Evolutionary conservation across 2,797 vertebrate genomes (phyloP).

Genomic region (Hephaestus fuliginosus): DNA sequence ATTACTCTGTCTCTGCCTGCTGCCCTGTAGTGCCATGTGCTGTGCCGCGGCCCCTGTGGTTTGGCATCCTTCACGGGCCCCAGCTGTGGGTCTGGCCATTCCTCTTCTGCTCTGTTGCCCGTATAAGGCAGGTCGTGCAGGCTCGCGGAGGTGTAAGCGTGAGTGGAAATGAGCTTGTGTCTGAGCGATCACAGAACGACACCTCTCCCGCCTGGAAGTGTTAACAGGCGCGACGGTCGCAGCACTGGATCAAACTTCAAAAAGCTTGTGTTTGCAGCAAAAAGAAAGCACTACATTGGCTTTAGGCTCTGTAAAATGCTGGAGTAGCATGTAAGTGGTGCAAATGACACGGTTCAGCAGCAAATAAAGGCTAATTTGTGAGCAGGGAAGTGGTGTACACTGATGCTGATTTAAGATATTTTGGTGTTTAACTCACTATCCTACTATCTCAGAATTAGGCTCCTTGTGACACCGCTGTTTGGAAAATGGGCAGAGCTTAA

Average conservation of each 20-base stretch:
- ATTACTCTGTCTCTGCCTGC: constrained; percentile 6
- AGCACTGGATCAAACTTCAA: constrained; percentile 49
- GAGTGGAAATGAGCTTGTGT: constrained; percentile 54
- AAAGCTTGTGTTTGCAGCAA: constrained; percentile 18
- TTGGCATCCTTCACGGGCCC: constrained; percentile 45
- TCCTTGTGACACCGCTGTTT: constrained; percentile 34
- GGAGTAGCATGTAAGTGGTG: constrained; percentile 6
- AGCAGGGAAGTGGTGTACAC: constrained; percentile 22
- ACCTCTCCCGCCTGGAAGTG: constrained; percentile 35
- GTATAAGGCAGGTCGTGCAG: constrained; percentile 65
- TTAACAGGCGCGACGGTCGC: constrained; percentile 52
- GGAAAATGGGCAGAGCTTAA: constrained; percentile 25
- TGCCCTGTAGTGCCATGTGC: constrained; percentile 21
- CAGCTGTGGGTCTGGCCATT: constrained; percentile 68
- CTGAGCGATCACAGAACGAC: constrained; percentile 30
- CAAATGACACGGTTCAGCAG: constrained; percentile 19
- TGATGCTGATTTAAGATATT: constrained; percentile 42
- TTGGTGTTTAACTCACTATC: constrained; percentile 20
- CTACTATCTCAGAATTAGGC: constrained; percentile 38
- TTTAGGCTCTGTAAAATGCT: neutral
- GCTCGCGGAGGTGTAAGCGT: constrained; percentile 45
- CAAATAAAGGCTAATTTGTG: constrained; percentile 40
- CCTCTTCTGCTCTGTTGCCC: constrained; percentile 67
- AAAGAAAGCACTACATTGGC: neutral
- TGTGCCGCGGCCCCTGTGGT: constrained; percentile 34